These are phyloP conservation scores for Coregonus sp. DNA, from an alignment of 2,797 vertebrate genomes.

Conservation along the genomic window DNA sequence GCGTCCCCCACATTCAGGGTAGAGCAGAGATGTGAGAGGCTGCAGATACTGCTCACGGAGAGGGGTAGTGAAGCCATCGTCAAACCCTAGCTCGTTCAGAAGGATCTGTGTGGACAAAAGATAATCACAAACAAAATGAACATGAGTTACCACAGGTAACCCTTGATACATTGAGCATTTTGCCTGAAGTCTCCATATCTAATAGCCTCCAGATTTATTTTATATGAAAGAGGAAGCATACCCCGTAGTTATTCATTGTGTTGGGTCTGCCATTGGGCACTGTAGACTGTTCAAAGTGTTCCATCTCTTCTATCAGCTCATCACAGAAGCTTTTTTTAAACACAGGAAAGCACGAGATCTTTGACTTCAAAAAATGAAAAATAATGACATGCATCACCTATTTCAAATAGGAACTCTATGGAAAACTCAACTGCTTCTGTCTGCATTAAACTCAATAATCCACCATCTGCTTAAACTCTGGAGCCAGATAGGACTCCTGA, in stretches of 20 bases:
- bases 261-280: constrained; percentile 93
- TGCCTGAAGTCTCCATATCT: background rate
- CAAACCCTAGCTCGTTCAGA: constrained; percentile 89
- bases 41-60: constrained; percentile 84
- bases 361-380: constrained; percentile 67
- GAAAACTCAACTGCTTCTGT: constrained; percentile 79
- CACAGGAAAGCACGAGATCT: constrained; percentile 86
- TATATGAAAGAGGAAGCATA: constrained; percentile 49
- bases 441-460: constrained; percentile 55
- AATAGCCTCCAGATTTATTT: background rate
- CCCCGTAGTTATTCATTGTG: constrained; percentile 97
- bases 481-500: constrained; percentile 82
- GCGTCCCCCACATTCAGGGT: constrained; percentile 83
- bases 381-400: background rate
- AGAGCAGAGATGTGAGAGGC: constrained; percentile 84
- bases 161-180: background rate
- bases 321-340: constrained; percentile 86
- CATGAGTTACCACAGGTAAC: background rate
- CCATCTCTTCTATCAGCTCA: constrained; percentile 86
- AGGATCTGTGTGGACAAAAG: constrained; percentile 77
- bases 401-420: background rate
- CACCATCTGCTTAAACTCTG: constrained; percentile 72
- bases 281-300: constrained; percentile 88
- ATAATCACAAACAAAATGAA: background rate
- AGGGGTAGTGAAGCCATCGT: constrained; percentile 82